phyloP scores from a whole-genome alignment of 2,888 invertebrate species.

The Noctua janthina region DNA sequence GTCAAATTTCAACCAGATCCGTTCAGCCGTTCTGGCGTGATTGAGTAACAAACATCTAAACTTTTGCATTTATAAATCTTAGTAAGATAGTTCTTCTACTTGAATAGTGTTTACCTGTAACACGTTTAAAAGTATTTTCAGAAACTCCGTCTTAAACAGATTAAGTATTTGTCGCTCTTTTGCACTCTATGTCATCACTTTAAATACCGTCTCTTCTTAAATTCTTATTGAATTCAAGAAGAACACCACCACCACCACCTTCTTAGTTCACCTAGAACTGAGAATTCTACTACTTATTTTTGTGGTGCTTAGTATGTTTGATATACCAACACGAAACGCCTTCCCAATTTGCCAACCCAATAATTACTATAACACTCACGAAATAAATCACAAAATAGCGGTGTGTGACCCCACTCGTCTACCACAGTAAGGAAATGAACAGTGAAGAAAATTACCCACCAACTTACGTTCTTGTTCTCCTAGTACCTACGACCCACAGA shows the following conservation, averaged over 20 bases:
- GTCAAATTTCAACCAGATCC: not conserved
- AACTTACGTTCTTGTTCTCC: conserved; percentile 72
- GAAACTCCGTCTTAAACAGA: not conserved
- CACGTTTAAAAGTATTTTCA: not conserved
- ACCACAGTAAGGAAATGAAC: conserved; percentile 77
- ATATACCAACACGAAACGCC: conserved; percentile 6
- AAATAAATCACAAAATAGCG: conserved; percentile 57
- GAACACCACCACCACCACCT: too few relatives aligned
- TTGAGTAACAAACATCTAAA: not conserved
- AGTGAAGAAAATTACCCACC: conserved; percentile 76
- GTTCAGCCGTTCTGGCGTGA: not conserved
- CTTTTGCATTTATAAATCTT: not conserved
- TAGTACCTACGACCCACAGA: conserved; percentile 61
- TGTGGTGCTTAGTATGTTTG: not conserved
- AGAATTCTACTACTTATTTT: not conserved
- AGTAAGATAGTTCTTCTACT: not conserved
- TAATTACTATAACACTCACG: conserved; percentile 45
- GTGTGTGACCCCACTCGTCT: conserved; percentile 59
- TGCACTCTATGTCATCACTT: not conserved
- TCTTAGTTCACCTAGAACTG: not conserved
- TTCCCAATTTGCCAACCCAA: conserved; percentile 33
- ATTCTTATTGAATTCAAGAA: too few relatives aligned
- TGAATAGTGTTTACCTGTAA: not conserved
- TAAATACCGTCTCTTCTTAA: not conserved
- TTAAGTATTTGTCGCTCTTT: not conserved